phyloP scores from a whole-genome alignment of 2,797 vertebrate genomes.

The Leptodactylus fallax region DNA sequence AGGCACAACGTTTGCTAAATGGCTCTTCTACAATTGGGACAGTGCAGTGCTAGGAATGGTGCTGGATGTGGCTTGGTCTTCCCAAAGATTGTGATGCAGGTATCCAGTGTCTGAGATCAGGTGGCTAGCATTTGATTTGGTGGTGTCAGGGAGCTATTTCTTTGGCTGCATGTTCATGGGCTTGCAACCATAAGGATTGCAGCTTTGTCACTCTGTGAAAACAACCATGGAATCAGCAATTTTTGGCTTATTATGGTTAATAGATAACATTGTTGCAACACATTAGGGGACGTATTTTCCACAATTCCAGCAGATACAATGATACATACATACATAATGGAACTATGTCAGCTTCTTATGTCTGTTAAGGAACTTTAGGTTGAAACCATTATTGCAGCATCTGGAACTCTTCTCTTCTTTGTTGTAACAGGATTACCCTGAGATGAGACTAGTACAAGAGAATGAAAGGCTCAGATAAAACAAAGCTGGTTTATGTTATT shows the following conservation, averaged over 20 bases:
- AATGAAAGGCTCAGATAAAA: conserved; percentile 8
- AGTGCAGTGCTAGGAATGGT: too few species aligned
- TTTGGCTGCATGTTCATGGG: too few species aligned
- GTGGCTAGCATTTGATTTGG: too few species aligned
- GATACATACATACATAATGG: background rate
- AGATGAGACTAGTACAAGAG: background rate
- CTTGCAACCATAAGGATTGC: too few species aligned
- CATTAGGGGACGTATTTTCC: background rate
- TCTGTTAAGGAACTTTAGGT: background rate
- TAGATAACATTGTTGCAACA: background rate
- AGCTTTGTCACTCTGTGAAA: too few species aligned
- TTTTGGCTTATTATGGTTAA: background rate
- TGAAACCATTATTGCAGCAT: background rate
- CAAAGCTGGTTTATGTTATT: conserved; percentile 7
- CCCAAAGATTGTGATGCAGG: background rate
- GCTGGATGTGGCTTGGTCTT: background rate
- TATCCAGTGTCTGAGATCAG: too few species aligned
- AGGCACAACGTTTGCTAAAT: too few species aligned
- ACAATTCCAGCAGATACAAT: background rate
- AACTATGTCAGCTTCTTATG: background rate
- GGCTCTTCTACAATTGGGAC: too few species aligned
- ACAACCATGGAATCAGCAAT: too few species aligned
- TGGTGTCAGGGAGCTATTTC: too few species aligned
- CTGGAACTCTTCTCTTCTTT: background rate
- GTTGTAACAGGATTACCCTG: background rate